Conservation (phyloP, 2,888 invertebrate species). For the Chrysolina oricalcia region DNA sequence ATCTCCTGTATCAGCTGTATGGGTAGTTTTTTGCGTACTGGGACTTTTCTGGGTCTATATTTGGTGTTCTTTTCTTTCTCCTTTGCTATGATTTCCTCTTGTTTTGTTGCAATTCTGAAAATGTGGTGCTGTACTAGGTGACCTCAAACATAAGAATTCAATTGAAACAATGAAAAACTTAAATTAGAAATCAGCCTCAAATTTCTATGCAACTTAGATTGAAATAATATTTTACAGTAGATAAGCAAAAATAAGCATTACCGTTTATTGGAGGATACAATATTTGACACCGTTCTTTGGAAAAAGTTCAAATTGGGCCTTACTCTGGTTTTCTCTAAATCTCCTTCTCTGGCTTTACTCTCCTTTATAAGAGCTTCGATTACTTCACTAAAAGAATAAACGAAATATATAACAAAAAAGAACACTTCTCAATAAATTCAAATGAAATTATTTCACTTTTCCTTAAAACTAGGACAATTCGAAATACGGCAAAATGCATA, state of each 20-base stretch:
- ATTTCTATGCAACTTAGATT: too few relatives aligned
- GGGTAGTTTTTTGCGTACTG: slow-evolving; percentile 35
- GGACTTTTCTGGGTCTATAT: slow-evolving; percentile 28
- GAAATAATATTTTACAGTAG: not conserved
- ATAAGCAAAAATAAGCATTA: slow-evolving; percentile 30
- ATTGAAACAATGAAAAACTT: too few relatives aligned
- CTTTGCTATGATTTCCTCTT: slow-evolving; percentile 30
- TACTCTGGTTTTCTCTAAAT: slow-evolving; percentile 51
- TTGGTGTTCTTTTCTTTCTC: slow-evolving; percentile 33
- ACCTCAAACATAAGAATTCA: slow-evolving; percentile 8
- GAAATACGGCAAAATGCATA: slow-evolving; percentile 32
- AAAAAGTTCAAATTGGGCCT: slow-evolving; percentile 59
- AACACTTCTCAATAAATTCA: too few relatives aligned
- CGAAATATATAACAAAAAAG: too few relatives aligned
- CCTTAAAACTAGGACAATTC: not conserved
- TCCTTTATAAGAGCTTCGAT: slow-evolving; percentile 57
- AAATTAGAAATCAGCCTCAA: too few relatives aligned
- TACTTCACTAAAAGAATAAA: slow-evolving; percentile 54
- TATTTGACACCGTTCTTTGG: slow-evolving; percentile 56
- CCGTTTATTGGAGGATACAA: slow-evolving; percentile 57
- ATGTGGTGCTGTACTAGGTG: slow-evolving; percentile 27
- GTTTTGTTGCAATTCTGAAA: slow-evolving; percentile 39
- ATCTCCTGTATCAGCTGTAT: slow-evolving; percentile 46
- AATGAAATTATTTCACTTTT: too few relatives aligned
- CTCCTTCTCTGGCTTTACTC: slow-evolving; percentile 55